These are phyloP conservation scores for Hemistola chrysoprasaria DNA, from an alignment of 2,888 invertebrate genomes.

Conservation along the genomic window DNA sequence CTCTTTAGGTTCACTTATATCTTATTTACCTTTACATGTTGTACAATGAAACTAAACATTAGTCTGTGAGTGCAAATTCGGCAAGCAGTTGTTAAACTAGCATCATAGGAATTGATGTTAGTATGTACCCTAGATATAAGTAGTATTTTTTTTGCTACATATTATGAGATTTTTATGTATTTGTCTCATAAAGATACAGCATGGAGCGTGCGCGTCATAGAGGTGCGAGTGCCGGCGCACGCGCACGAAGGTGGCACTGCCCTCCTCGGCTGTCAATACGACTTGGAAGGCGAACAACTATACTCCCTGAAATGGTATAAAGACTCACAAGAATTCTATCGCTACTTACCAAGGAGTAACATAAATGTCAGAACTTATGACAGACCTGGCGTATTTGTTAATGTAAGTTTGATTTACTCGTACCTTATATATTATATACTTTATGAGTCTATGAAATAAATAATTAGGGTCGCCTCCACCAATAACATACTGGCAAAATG, in stretches of 20 bases:
- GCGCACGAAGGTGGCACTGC: conserved; percentile 88
- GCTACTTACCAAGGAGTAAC: conserved; percentile 89
- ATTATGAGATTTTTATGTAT: conserved; percentile 20
- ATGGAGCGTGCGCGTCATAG: conserved; percentile 85
- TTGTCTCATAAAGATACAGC: conserved; percentile 62
- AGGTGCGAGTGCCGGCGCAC: conserved; percentile 90
- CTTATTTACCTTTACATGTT: too few relatives aligned
- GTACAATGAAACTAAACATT: too few relatives aligned
- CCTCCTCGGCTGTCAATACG: conserved; percentile 89
- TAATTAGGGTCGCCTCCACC: too few relatives aligned
- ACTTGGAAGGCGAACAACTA: conserved; percentile 87
- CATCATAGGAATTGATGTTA: too few relatives aligned
- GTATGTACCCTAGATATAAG: too few relatives aligned
- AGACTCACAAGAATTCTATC: conserved; percentile 91
- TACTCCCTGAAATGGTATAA: conserved; percentile 97
- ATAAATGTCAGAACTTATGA: conserved; percentile 88
- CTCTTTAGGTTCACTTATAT: too few relatives aligned
- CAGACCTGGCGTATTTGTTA: conserved; percentile 89
- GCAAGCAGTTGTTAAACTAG: too few relatives aligned
- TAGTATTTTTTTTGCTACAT: neutral
- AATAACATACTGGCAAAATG: too few relatives aligned
- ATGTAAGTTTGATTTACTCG: conserved; percentile 83
- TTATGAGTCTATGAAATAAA: too few relatives aligned
- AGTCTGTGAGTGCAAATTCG: too few relatives aligned
- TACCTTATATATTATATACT: neutral